Evolutionary conservation across 2,113 vertebrate species (phyloP), one percentile per base, ranked within the genome.

Genomic region (Vireo altiloquus): DNA sequence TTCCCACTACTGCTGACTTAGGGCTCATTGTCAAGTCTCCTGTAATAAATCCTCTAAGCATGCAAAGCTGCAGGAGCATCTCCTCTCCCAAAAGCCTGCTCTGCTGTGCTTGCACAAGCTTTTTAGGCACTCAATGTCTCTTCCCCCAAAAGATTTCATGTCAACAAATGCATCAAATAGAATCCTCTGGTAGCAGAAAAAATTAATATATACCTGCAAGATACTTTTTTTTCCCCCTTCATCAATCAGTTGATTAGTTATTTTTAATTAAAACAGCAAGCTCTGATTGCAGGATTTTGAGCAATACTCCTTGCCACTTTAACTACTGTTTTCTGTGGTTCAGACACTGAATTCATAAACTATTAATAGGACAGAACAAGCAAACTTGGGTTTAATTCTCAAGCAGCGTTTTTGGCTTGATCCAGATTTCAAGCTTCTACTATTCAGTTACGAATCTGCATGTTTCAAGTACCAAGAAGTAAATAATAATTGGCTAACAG

Each of bases 201-300:
- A 69, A 82, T 53, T 52, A 92, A 79, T 50, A 42, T 3, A 59
- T 71, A 95, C 30, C 60, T 87, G 56, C 75, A 44, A 94, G 50
- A 44, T 25, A 42, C 20, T 16, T 84, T 42, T 42, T 59, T 42
- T 13, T 3, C 11, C 54, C 72, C 54, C 72, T 92, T 87, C 82
- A 82, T 78, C 63, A 88, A 91, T 84, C 90, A 96, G 63, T 71
- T 95, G 82, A 95, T 96, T 84, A 94, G 47, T 79, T 94, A 89
- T 83, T 90, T 93, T 94, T 92, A 94, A 92, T 96, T 95, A 89
- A 82, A 91, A 87, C 27, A 81, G 46, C 76, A 89, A 87, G 42
- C 57, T 87, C 69, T 92, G 80, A 91, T 92, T 92, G 64, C 88
- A 94, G 69, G 47, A 47, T 71, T 95, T 90, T 61, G 6, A 95